These are phyloP conservation scores for Drosophila rellima DNA, from an alignment of 2,888 invertebrate genomes.

Conservation along the genomic window DNA sequence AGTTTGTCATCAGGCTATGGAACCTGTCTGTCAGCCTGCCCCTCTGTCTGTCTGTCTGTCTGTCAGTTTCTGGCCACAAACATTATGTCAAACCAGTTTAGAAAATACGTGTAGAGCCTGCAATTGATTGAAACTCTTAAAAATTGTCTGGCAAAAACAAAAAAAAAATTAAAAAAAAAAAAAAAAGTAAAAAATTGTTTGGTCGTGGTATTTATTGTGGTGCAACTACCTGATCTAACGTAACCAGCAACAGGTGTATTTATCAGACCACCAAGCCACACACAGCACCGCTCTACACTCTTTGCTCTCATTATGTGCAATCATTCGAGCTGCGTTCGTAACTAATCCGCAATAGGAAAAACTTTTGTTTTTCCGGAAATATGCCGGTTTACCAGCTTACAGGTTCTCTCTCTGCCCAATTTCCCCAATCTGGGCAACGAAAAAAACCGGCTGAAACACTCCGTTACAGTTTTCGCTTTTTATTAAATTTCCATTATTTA, in stretches of 20 bases:
- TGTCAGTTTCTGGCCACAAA: conserved; percentile 45
- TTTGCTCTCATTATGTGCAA: conserved; percentile 24
- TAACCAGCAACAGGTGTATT: conserved; percentile 27
- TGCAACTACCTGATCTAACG: conserved; percentile 60
- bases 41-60: conserved; percentile 20
- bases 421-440: background rate
- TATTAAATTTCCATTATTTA: conserved; percentile 50
- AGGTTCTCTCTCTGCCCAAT: conserved; percentile 2
- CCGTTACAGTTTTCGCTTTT: conserved; percentile 1
- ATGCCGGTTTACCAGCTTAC: background rate
- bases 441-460: conserved; percentile 33
- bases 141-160: conserved; percentile 34
- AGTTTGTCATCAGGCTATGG: conserved; percentile 35
- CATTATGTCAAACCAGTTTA: conserved; percentile 75
- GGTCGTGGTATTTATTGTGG: conserved; percentile 58
- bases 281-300: background rate
- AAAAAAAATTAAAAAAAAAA: background rate
- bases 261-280: conserved; percentile 25
- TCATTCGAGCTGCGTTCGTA: conserved; percentile 31
- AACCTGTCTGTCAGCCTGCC: conserved; percentile 45
- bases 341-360: conserved; percentile 35
- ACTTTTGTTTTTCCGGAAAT: conserved; percentile 48
- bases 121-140: conserved; percentile 58
- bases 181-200: conserved; percentile 28
- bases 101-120: conserved; percentile 39